Evolutionary conservation across 2,797 vertebrate species (phyloP).

Genomic region (Neostethus bicornis): DNA sequence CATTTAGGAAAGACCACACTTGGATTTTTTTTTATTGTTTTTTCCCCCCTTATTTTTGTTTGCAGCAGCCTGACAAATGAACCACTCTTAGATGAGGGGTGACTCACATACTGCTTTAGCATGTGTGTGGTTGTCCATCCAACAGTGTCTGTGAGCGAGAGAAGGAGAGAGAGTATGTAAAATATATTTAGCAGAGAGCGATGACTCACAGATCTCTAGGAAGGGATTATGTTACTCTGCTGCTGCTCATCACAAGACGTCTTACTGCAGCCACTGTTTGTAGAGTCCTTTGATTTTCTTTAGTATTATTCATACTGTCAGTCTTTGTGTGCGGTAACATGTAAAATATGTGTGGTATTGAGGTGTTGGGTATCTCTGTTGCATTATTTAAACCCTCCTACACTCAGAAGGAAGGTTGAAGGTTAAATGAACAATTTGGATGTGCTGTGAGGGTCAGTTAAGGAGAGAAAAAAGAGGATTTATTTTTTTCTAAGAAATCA

Average conservation of each 20-base stretch:
- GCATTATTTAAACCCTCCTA: background rate
- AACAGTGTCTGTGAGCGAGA: conserved; percentile 42
- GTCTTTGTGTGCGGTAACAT: conserved; percentile 5
- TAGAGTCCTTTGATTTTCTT: conserved; percentile 30
- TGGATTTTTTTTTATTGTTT: conserved; percentile 25
- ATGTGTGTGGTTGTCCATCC: conserved; percentile 31
- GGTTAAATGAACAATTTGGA: conserved; percentile 22
- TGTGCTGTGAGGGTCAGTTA: conserved; percentile 5
- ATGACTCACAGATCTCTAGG: conserved; percentile 75
- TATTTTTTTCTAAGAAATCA: too few species aligned
- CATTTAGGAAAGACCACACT: conserved; percentile 22
- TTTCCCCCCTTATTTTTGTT: conserved; percentile 57
- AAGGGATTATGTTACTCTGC: conserved; percentile 68
- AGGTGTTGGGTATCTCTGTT: background rate
- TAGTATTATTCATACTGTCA: conserved; percentile 7
- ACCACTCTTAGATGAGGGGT: conserved; percentile 62
- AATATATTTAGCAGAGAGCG: conserved; percentile 76
- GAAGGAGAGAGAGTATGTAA: too few species aligned
- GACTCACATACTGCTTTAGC: conserved; percentile 63
- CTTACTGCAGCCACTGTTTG: conserved; percentile 14
- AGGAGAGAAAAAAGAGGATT: too few species aligned
- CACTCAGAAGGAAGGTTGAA: conserved; percentile 3
- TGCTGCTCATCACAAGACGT: conserved; percentile 49
- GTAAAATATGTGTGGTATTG: background rate
- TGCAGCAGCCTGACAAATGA: conserved; percentile 65